phyloP scores from a whole-genome alignment of 1,140 invertebrate genomes.

The Zaprionus tsacasi region DNA sequence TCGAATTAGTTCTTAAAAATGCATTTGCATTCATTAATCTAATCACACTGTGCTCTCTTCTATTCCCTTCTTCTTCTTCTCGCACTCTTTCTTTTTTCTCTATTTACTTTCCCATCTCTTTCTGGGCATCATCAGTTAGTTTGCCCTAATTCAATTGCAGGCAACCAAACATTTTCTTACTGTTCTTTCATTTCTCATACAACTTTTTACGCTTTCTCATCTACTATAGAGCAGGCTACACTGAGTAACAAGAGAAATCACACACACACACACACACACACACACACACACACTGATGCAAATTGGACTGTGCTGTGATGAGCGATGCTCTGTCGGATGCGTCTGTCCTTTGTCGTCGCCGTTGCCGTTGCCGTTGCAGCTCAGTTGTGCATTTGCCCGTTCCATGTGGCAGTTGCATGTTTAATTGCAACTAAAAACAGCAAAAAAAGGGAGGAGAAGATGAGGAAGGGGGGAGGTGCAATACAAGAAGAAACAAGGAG shows the following conservation, averaged over 20 bases:
- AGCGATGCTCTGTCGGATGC: constrained; percentile 56
- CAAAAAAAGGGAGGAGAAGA: constrained; percentile 32
- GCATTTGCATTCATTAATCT: constrained; percentile 3
- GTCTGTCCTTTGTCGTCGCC: constrained; percentile 27
- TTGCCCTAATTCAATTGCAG: constrained; percentile 39
- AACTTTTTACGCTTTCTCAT: constrained; percentile 33
- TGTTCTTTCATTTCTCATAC: constrained; percentile 26
- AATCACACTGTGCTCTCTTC: neutral
- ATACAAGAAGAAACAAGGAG: constrained; percentile 13
- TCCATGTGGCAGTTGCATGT: constrained; percentile 65
- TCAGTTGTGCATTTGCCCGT: constrained; percentile 37
- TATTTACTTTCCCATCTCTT: no score
- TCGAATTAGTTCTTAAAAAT: constrained; percentile 10
- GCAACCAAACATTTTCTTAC: constrained; percentile 36
- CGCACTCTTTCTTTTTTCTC: neutral
- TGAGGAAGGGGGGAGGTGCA: neutral
- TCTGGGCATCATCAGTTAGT: constrained; percentile 14
- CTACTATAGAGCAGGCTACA: constrained; percentile 19
- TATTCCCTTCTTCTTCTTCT: neutral
- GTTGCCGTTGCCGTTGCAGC: constrained; percentile 13
- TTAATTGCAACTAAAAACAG: constrained; percentile 80
- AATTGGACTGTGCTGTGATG: constrained; percentile 74
- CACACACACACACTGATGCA: constrained; percentile 42
- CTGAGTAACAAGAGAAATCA: neutral
- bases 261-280: constrained; percentile 25